Evolutionary conservation across 2,797 vertebrate species (phyloP), one percentile per base, ranked within the genome.

Genomic region (Rallus crepitans): DNA sequence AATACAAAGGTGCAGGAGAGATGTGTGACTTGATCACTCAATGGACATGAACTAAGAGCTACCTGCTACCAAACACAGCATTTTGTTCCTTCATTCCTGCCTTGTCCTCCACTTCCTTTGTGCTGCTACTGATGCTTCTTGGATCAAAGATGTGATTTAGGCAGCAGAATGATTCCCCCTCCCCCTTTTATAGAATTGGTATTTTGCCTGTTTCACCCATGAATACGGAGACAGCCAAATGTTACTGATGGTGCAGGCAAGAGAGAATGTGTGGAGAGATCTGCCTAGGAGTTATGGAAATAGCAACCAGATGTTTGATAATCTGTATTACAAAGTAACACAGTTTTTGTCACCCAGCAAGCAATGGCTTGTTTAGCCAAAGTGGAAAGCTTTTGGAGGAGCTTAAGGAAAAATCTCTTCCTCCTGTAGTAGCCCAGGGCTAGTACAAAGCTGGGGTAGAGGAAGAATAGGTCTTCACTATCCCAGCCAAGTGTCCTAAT

Each of bases 401-500:
- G 63, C 61, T 2, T 35, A 19, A 66, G 47, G 42, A 91, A 79
- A 77, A 93, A 76, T 69, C 42, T 73, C 39, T 83, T 88, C 52
- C 71, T 89, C 35, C 48, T 45, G 48, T 11, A 68, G 30, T 68
- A 93, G 87, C 82, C 85, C 45, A 50, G 25, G 91, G 87, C 93
- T 60, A 90, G 11, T 61, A 55, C 35, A 78, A 77, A 94, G 6
- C 28, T 50, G 69, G 8, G 17, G 19, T 9, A 48, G 66, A 90
- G 76, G 82, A 94, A 94, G 68, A 94, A 94, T 87, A 68, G 82
- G 65, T 93, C 82, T 83, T 83, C 89, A 90, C 12, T 75, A 70
- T 76, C 76, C 48, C 57, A 93, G 53, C 75, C 76, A 94, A 94
- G 72, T 78, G 61, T 45, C 82, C 91, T 94, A 95, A 91, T 97